Evolutionary conservation across 2,888 invertebrate genomes (phyloP).

Genomic region (Lucinisca nassula): DNA sequence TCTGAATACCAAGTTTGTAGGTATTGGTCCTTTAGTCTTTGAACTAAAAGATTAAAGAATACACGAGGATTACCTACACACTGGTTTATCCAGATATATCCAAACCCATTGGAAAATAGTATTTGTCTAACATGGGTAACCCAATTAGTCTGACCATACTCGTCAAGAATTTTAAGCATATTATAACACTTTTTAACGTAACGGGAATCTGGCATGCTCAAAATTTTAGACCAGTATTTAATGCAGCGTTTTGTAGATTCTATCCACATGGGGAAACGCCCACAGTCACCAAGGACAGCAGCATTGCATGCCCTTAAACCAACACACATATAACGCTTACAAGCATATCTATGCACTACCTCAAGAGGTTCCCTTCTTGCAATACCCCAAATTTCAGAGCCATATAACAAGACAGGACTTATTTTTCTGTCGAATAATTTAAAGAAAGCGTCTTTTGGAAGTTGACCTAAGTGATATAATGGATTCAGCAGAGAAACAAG

Average conservation of each 20-base stretch:
- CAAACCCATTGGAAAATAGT: background rate
- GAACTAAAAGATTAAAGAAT: background rate
- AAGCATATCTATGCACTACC: background rate
- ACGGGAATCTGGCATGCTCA: background rate
- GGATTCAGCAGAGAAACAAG: background rate
- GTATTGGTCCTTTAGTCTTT: background rate
- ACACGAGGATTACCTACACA: background rate
- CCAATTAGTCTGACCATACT: background rate
- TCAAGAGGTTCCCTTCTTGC: background rate
- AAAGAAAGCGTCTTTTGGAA: background rate
- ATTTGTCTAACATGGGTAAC: background rate
- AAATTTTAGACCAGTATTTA: slow-evolving; percentile 11
- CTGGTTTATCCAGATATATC: background rate
- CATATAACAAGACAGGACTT: background rate
- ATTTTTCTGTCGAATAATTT: background rate
- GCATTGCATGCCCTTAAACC: background rate
- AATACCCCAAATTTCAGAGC: background rate
- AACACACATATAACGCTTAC: background rate
- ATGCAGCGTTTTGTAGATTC: background rate
- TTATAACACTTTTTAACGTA: background rate
- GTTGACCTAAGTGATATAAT: background rate
- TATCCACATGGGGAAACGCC: background rate
- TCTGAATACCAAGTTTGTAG: background rate
- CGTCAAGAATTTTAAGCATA: background rate
- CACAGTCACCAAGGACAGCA: slow-evolving; percentile 12